A percentile compares a stretch with the other conserved stretches of the same genome.
These are phyloP conservation scores for Sminthurides aquaticus DNA, from an alignment of 2,888 invertebrate genomes.

Conservation along the genomic window DNA sequence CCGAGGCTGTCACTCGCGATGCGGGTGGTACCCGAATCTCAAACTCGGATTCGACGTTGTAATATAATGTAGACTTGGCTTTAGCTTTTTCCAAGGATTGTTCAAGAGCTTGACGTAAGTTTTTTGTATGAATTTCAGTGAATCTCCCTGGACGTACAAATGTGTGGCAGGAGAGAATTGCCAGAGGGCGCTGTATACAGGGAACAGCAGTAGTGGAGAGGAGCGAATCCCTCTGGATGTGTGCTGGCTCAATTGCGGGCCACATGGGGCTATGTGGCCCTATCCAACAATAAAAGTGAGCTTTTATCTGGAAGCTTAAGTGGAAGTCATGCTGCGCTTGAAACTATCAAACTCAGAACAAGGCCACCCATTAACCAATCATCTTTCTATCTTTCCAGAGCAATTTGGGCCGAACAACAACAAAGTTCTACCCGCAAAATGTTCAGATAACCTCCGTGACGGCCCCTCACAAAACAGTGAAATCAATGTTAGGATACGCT, in stretches of 20 bases:
- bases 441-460: conserved; percentile 38
- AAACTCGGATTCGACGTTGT: too few species aligned
- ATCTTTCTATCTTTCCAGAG: conserved; percentile 30
- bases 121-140: conserved; percentile 30
- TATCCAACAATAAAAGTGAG: conserved; percentile 51
- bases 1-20: too few species aligned
- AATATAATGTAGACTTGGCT: too few species aligned
- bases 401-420: conserved; percentile 24
- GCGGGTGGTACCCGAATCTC: too few species aligned
- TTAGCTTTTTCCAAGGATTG: too few species aligned
- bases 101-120: too few species aligned
- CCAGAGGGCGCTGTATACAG: conserved; percentile 20
- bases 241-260: conserved; percentile 38
- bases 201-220: conserved; percentile 5
- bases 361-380: too few species aligned
- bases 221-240: conserved; percentile 49
- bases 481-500: conserved; percentile 42
- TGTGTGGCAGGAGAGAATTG: conserved; percentile 40
- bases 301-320: background rate
- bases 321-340: background rate
- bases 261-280: conserved; percentile 63
- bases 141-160: conserved; percentile 42
- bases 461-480: conserved; percentile 38
- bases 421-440: conserved; percentile 41
- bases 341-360: background rate